A percentile compares a stretch with the other conserved stretches of the same genome.
These are phyloP conservation scores for Melospiza melodia DNA, from an alignment of 2,113 vertebrate species.

Conservation along the genomic window DNA sequence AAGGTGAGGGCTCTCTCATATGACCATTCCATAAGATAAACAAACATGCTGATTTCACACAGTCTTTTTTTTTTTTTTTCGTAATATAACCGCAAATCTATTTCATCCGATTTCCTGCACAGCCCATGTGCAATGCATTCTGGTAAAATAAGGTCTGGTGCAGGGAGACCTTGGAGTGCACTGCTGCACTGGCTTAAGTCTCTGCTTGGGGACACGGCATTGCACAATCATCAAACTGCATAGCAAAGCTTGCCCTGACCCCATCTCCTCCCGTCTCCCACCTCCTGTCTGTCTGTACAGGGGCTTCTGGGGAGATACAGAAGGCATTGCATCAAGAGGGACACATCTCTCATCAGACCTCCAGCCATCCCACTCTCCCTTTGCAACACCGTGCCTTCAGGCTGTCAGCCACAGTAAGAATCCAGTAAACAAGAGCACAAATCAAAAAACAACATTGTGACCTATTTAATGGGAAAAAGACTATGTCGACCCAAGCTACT, in stretches of 20 bases:
- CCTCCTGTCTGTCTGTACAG: not conserved
- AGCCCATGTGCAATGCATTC: not conserved
- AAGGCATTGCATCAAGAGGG: not conserved
- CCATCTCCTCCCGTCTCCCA: not conserved
- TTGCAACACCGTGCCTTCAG: not conserved
- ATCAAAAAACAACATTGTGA: conserved; percentile 11
- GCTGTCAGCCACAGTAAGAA: not conserved
- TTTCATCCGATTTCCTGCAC: not conserved
- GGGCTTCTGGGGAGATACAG: not conserved
- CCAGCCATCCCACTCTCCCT: not conserved
- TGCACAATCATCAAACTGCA: not conserved
- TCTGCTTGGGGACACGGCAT: not conserved
- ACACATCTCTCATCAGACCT: not conserved
- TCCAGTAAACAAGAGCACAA: not conserved
- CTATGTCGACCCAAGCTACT: not conserved
- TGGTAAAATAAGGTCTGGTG: not conserved
- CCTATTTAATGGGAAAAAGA: conserved; percentile 9
- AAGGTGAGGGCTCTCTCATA: not conserved
- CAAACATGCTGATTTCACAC: not conserved
- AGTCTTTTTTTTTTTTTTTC: not conserved
- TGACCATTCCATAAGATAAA: not conserved
- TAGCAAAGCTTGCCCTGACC: not conserved
- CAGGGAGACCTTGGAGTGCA: not conserved
- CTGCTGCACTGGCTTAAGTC: not conserved
- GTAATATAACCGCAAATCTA: not conserved